Base-by-base conservation (phyloP, 2,113 vertebrate genomes). In the Heliornis fulica region DNA sequence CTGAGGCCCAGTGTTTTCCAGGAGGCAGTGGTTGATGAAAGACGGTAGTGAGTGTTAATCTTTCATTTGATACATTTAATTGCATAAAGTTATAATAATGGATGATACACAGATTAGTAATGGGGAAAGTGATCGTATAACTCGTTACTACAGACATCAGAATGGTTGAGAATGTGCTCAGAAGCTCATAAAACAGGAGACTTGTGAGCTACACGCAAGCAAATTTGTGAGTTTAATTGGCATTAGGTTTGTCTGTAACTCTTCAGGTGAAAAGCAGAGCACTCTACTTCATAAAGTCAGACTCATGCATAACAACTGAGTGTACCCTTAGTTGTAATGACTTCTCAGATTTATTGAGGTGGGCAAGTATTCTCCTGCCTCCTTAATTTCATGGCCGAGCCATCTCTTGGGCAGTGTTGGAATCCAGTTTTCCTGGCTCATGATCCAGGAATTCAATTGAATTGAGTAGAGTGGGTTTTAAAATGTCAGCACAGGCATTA, bases 1-100 rank as follows among this genome's bases (percentile, higher is more conserved):
- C 99, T 99, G 91, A 98, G 99, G 77, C 98, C 99, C 86, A 98
- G 98, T 78, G 97, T 99, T 88, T 99, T 99, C 95, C 98, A 98
- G 54, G 99, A 99, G 89, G 96, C 98, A 3, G 98, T 99, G 2
- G 98, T 99, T 15, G 98, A 99, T 96, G 98, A 99, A 96, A 98
- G 98, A 92, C 99, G 99, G 97, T 98, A 99, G 99, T 99, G 97
- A 98, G 99, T 98, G 38, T 97, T 97, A 46, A 87, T 93, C 57
- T 83, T 92, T 78, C 56, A 87, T 68, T 88, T 61, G 36, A 68
- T 75, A 71, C 59, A 5, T 87, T 86, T 83, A 41, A 31, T 87
- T 83, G 48, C 36, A 34, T 94, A 43, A 76, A 82, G 26, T 91
- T 63, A 31, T 65, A 81, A 59, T 40, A 77, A 69, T 41, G 81